Evolutionary conservation across 2,113 vertebrate genomes (phyloP).

Genomic region (Dolichotis patagonum): DNA sequence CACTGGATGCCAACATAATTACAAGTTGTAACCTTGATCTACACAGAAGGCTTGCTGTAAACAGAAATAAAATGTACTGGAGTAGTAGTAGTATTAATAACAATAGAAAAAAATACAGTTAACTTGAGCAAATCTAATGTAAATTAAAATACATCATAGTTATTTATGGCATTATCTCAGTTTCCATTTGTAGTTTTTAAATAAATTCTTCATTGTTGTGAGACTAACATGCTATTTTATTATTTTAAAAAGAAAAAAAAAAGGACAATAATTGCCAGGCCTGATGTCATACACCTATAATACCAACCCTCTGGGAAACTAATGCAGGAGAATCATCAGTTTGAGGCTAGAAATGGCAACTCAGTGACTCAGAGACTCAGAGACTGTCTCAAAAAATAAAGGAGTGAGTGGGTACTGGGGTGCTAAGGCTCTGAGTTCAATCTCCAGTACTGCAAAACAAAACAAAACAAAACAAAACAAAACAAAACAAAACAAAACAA

Average conservation of each 20-base stretch:
- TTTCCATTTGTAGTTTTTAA: neutral
- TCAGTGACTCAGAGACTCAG: neutral
- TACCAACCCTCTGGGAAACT: neutral
- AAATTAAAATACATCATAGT: neutral
- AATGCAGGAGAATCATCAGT: neutral
- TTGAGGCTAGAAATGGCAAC: neutral
- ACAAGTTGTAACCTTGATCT: neutral
- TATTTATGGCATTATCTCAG: neutral
- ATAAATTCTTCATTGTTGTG: neutral
- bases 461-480: too few relatives aligned
- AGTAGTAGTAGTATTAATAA: neutral
- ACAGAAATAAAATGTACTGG: neutral
- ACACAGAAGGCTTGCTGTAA: neutral
- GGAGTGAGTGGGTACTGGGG: too few relatives aligned
- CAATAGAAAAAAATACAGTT: neutral
- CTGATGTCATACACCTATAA: neutral
- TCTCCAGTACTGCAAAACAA: neutral
- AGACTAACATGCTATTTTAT: neutral
- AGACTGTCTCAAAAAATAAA: neutral
- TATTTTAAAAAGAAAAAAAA: neutral
- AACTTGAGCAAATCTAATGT: neutral
- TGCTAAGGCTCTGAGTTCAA: neutral
- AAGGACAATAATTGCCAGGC: neutral
- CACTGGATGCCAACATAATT: neutral
- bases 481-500: too few relatives aligned